A percentile compares a stretch with the other conserved stretches of the same genome.
Evolutionary conservation across 2,113 vertebrate species (phyloP).

Genomic region (Alethe castanea): DNA sequence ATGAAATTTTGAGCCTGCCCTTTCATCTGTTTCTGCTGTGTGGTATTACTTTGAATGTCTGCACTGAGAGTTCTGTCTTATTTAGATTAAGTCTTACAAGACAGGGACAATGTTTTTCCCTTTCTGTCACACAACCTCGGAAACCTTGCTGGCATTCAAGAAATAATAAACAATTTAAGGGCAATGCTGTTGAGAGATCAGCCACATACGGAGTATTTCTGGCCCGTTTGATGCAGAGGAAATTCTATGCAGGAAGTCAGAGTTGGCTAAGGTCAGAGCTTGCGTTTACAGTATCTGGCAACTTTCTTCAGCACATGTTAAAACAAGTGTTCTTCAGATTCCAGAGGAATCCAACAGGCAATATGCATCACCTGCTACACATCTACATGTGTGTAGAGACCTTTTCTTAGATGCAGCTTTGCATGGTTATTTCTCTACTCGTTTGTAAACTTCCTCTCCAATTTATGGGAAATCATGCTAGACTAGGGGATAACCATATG

Average conservation of each 20-base stretch:
- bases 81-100: neutral
- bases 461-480: neutral
- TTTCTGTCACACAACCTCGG: neutral
- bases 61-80: neutral
- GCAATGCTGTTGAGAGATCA: neutral
- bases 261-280: neutral
- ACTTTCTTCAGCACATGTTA: constrained; percentile 10
- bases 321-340: constrained; percentile 1
- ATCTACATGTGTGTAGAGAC: neutral
- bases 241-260: constrained; percentile 1
- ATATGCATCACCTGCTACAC: neutral
- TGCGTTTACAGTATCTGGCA: neutral
- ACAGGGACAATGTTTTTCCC: neutral
- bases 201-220: neutral
- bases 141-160: neutral
- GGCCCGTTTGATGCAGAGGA: neutral
- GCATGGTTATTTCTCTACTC: neutral
- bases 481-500: neutral
- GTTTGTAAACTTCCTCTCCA: neutral
- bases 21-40: neutral
- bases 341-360: neutral
- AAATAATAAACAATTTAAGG: constrained; percentile 32
- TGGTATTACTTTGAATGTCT: constrained; percentile 6
- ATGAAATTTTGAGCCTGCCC: constrained; percentile 1
- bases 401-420: neutral